Evolutionary conservation across 2,113 vertebrate species (phyloP), one percentile per base, ranked within the genome.

Genomic region (Hepsetus odoe): DNA sequence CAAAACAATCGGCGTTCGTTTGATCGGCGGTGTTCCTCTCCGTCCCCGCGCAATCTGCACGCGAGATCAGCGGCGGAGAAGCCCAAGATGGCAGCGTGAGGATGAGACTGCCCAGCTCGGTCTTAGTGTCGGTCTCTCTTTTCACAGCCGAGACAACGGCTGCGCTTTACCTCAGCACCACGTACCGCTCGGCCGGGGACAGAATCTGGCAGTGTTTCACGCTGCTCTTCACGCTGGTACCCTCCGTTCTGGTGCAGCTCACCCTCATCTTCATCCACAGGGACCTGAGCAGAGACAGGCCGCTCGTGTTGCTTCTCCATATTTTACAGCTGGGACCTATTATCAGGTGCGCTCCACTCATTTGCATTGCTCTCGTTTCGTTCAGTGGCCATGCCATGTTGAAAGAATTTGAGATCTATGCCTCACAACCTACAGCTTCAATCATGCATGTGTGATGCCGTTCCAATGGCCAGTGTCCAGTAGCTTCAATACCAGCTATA

Each of bases 241-340:
- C 97, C 80, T 98, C 96, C 67, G 92, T 91, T 40, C 90, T 98
- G 32, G 97, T 98, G 84, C 97, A 99, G 93, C 92, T 98, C 74
- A 96, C 95, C 64, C 95, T 99, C 76, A 94, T 95, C 86, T 97
- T 98, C 90, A 92, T 98, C 87, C 97, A 99, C 90, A 94, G 97
- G 84, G 96, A 98, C 90, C 93, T 98, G 67, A 94, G 94, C 92
- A 89, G 94, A 53, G 96, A 99, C 91, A 88, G 95, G 82, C 97
- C 97, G 59, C 94, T 99, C 10, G 87, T 97, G 72, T 93, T 99
- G 86, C 92, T 99, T 80, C 91, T 98, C 87, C 97, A 99, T 89
- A 91, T 98, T 65, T 91, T 99, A 83, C 97, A 98, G 90, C 93
- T 99, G 2, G 97, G 97, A 83, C 97, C 97, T 53, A 77, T 98